Evolutionary conservation across 2,113 vertebrate species (phyloP).

Genomic region (Prochilodus magdalenae): DNA sequence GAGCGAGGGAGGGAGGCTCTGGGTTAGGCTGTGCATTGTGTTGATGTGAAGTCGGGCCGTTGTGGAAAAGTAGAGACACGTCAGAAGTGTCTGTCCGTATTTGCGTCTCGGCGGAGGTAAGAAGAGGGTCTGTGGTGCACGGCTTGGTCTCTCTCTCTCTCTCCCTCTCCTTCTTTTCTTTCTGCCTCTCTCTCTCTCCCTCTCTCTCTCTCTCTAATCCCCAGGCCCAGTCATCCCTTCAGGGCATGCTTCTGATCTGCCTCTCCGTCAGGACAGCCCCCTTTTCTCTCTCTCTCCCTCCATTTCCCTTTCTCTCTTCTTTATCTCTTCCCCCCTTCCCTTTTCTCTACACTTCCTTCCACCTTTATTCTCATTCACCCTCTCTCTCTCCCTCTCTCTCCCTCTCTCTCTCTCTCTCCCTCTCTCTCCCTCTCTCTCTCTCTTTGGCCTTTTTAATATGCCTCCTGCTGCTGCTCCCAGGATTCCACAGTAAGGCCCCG

Average conservation of each 20-base stretch:
- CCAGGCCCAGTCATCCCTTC: constrained; percentile 98
- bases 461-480: background rate
- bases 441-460: constrained; percentile 12
- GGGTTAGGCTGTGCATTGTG: constrained; percentile 75
- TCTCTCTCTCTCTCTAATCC: constrained; percentile 80
- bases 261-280: constrained; percentile 75
- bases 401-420: constrained; percentile 23
- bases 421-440: constrained; percentile 22
- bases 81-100: constrained; percentile 91
- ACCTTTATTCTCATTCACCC: constrained; percentile 9
- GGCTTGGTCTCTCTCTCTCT: constrained; percentile 67
- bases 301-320: background rate
- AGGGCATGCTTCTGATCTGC: constrained; percentile 99
- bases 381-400: background rate
- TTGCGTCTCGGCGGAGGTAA: constrained; percentile 95
- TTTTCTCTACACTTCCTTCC: constrained; percentile 17
- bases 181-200: constrained; percentile 21
- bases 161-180: constrained; percentile 20
- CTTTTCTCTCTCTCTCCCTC: constrained; percentile 64
- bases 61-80: constrained; percentile 81
- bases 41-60: constrained; percentile 82
- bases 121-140: constrained; percentile 88
- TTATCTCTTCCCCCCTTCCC: constrained; percentile 2
- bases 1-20: constrained; percentile 26
- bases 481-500: background rate